A percentile compares a stretch with the other conserved stretches of the same genome.
phyloP scores from a whole-genome alignment of 1,140 invertebrate genomes.

The Alviniconcha marisindica region DNA sequence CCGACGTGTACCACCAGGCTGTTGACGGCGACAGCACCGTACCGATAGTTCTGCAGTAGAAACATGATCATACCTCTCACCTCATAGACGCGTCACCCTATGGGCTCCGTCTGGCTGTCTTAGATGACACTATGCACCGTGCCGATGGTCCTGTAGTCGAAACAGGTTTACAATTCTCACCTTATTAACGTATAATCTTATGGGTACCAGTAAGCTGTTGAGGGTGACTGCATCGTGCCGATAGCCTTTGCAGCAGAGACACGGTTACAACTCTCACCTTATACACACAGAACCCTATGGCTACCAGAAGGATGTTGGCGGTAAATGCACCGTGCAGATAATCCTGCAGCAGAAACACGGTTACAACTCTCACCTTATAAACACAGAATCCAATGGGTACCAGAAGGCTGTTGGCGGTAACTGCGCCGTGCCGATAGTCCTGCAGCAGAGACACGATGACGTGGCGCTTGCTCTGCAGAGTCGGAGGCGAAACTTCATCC shows the following conservation, averaged over 20 bases:
- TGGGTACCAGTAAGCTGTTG: slow-evolving; percentile 62
- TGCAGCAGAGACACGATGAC: slow-evolving; percentile 68
- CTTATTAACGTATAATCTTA: too few relatives aligned
- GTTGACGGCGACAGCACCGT: slow-evolving; percentile 61
- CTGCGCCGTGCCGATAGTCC: slow-evolving; percentile 67
- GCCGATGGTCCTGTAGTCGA: too few relatives aligned
- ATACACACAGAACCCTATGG: slow-evolving; percentile 68
- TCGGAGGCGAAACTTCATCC: slow-evolving; percentile 55
- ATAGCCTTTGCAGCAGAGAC: too few relatives aligned
- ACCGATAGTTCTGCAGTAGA: slow-evolving; percentile 67
- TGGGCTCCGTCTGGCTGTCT: too few relatives aligned
- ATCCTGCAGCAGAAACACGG: slow-evolving; percentile 49
- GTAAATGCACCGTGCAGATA: slow-evolving; percentile 64
- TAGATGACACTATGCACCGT: too few relatives aligned
- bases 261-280: slow-evolving; percentile 52
- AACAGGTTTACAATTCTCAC: too few relatives aligned
- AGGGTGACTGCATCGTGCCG: slow-evolving; percentile 59
- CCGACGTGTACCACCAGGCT: slow-evolving; percentile 65
- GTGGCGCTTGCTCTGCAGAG: slow-evolving; percentile 63
- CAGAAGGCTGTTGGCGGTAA: slow-evolving; percentile 62
- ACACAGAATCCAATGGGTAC: slow-evolving; percentile 69
- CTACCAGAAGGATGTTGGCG: slow-evolving; percentile 63
- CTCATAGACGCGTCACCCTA: slow-evolving; percentile 67
- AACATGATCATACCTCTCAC: slow-evolving; percentile 63
- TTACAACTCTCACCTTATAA: slow-evolving; percentile 60